Base-by-base conservation (phyloP, 2,113 vertebrate species). In the Antigone vipio region DNA sequence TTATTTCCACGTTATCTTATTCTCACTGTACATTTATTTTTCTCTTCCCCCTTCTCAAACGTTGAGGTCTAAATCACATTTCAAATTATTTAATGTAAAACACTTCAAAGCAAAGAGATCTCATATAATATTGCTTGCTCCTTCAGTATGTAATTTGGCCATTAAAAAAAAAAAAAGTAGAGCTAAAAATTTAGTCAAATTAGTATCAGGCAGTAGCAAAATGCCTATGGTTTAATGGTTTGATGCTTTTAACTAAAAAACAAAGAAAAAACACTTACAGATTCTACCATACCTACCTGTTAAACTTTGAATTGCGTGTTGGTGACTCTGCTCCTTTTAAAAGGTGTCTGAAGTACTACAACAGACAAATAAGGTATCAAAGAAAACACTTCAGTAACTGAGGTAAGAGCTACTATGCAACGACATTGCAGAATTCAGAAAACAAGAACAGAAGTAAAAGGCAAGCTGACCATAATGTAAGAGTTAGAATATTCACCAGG, bases 261-360 rank as follows among this genome's bases (percentile, higher is more conserved):
- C 11, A 52, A 81, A 56, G 20, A 72, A 63, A 86, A 85, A 71
- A 5, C 15, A 38, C 38, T 38, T 38, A 35, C 34, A 79, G 20
- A 62, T 68, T 87, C 29, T 79, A 91, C n/a, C 29, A 84, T 38
- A 96, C 98, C 21, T 85, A 99, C 99, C 99, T 99, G 98, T 97
- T 99, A 68, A 98, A 98, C 72, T 98, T 99, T 2, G 98, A 99
- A 97, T 98, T 99, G 71, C 98, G 98, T 8, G 98, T 97, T 58
- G 99, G 99, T 84, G 99, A 99, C 94, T 99, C 99, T 26, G 98
- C 98, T 88, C 99, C 99, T 95, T 98, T 98, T 96, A 99, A 98
- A 97, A 99, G 98, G 81, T 99, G 98, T 67, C 98, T 98, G 97
- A 99, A 99, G 98, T 99, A 99, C 99, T 99, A 97, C 7, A 97